Percentiles rank a stretch among this genome's conserved stretches.
These are phyloP conservation scores for Pogoniulus pusillus DNA, from an alignment of 2,797 vertebrate genomes.

Conservation along the genomic window DNA sequence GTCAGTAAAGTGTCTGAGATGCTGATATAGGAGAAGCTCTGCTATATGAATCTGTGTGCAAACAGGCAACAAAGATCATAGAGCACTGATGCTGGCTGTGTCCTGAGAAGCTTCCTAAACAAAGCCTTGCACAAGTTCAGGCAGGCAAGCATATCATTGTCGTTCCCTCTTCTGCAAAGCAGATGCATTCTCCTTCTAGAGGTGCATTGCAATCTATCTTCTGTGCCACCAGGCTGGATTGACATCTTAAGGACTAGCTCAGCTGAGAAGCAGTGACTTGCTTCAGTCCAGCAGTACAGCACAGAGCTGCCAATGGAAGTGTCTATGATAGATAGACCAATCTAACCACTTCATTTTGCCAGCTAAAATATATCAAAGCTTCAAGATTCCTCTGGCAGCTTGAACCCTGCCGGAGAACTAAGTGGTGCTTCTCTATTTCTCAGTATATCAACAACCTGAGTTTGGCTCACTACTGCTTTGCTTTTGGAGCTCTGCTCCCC, in stretches of 20 bases:
- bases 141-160: background rate
- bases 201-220: background rate
- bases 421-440: background rate
- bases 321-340: background rate
- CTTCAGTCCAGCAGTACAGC: background rate
- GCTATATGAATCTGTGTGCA: background rate
- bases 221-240: background rate
- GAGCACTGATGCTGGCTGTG: background rate
- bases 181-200: background rate
- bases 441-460: background rate
- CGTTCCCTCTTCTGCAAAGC: background rate
- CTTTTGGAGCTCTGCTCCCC: background rate
- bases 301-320: background rate
- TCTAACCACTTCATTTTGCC: background rate
- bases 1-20: background rate
- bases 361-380: background rate
- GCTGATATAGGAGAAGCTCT: background rate
- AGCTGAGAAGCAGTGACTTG: background rate
- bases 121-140: background rate
- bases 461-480: background rate
- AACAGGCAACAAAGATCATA: background rate
- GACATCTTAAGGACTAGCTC: background rate
- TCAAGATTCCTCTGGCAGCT: background rate
- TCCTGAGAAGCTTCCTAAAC: background rate
- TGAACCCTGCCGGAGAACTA: background rate